Base-by-base conservation (phyloP, 2,113 vertebrate genomes). In the Elaphurus davidianus region DNA sequence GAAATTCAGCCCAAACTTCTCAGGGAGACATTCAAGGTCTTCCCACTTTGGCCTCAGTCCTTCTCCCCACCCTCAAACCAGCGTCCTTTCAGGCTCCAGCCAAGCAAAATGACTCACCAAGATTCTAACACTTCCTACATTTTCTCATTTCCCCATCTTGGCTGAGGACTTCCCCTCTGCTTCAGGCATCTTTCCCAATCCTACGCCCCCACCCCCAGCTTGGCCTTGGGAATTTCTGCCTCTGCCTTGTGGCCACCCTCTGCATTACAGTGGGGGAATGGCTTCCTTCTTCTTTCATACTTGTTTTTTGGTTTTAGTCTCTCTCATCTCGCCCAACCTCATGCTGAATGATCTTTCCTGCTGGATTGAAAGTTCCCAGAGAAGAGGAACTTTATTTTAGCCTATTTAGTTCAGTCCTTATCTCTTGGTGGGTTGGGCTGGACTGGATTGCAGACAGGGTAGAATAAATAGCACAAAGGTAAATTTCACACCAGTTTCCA, bases 261-360 rank as follows among this genome's bases (percentile, higher is more conserved):
- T 2, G 62, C 82, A 25, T 2, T 23, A n/a, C 0, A 4, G 1
- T 1, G 19, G 25, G 14, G 4, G 3, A 2, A 19, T 5, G 12
- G n/a, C 30, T 33, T 19, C 57, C 40, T 67, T 25, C n/a, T 90
- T 40, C 13, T n/a, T 19, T 50, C 50, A 2, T 1, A 9, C 15
- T 11, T 55, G 17, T 28, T 21, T 40, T 62, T 16, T 50, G 33
- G 47, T 28, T 25, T 57, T 10, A 21, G 23, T 74, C n/a, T 78
- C 33, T 36, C 57, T 76, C 76, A 2, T 36, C 82, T 74, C 43
- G 15, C 0, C 13, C 59, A 47, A 19, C 9, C 28, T 33, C 43
- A 23, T 33, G 54, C 3, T 57, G 25, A 23, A 2, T 60, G 9
- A 30, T 28, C n/a, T 67, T 82, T 86, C 76, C 87, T 19, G 3